A percentile compares a stretch with the other conserved stretches of the same genome.
phyloP scores from a whole-genome alignment of 2,888 invertebrate genomes.

The Ecliptopera silaceata region DNA sequence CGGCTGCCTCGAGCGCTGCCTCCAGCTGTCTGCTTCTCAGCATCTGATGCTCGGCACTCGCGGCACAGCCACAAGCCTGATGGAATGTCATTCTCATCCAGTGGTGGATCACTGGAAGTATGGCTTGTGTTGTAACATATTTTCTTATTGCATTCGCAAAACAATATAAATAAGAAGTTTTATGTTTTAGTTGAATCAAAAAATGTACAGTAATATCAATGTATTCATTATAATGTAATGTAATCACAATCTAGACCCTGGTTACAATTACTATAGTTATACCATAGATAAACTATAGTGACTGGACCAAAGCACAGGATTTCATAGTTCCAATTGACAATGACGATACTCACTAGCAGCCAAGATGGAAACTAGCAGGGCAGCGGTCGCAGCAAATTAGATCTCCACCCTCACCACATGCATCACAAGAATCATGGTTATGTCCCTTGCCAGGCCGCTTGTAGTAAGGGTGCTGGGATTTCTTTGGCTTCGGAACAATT shows the following conservation, averaged over 20 bases:
- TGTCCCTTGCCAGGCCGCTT: constrained; percentile 94
- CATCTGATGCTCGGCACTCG: constrained; percentile 85
- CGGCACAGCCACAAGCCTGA: constrained; percentile 96
- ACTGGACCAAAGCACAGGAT: too few relatives aligned
- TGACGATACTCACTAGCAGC: constrained; percentile 92
- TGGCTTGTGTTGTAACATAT: not conserved
- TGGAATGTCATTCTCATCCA: constrained; percentile 95
- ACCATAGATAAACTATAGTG: too few relatives aligned
- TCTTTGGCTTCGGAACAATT: constrained; percentile 80
- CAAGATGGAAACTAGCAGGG: constrained; percentile 97
- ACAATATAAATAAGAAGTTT: too few relatives aligned
- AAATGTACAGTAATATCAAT: too few relatives aligned
- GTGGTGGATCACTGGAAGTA: constrained; percentile 91
- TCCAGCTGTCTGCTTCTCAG: constrained; percentile 68
- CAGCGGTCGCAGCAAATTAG: constrained; percentile 98
- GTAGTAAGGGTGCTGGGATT: constrained; percentile 90
- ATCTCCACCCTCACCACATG: constrained; percentile 97
- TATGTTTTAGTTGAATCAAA: too few relatives aligned
- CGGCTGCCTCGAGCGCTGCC: constrained; percentile 55
- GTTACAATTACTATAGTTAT: too few relatives aligned
- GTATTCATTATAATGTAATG: too few relatives aligned
- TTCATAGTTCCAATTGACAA: not conserved
- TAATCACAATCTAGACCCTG: too few relatives aligned
- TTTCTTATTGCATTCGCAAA: too few relatives aligned
- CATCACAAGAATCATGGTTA: constrained; percentile 96